Evolutionary conservation across 1,140 invertebrate genomes (phyloP), one percentile per base, ranked within the genome.

Genomic region (Mactra quadrangularis): DNA sequence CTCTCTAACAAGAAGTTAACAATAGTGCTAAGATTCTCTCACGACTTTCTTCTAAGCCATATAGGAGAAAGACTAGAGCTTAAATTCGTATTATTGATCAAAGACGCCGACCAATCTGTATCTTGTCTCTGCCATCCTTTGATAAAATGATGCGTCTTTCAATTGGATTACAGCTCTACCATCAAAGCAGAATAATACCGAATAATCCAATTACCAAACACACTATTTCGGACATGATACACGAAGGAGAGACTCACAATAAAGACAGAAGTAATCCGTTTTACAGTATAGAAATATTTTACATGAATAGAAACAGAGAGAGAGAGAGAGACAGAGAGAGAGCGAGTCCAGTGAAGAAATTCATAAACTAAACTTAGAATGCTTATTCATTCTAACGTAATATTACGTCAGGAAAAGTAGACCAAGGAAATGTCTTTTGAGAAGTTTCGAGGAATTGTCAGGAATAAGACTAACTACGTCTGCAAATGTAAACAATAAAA

Each of bases 221-320:
- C 59, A 33, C 59, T 62, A 27, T 62, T 31, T 62, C 33, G 59
- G 59, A 62, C 59, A 62, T 62, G 59, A 62, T 62, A 62, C 59
- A 15, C 9, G 22, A 27, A 57, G 13, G 27, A 22, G 27, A 31
- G 33, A n/a, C n/a, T 62, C 29, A 62, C 38, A 15, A 59, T 33
- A 64, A 76, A 76, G n/a, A 62, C 74, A 15, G 74, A 50, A 64
- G 57, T 76, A 76, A 76, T 76, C 55, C 74, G 27, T 60, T 60
- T 62, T 60, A 31, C 74, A 38, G 57, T 33, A 13, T 19, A 13
- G 17, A 15, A 41, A 41, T 41, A 41, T 41, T 41, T 41, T 6
- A 15, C 38, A 7, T 7, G 38, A 41, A 41, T 41, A 41, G 38
- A 41, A 41, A 41, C 6, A 41, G 6, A 15, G 15, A 41, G 38